Base-by-base conservation (phyloP, 2,113 vertebrate genomes). In the Sinocyclocheilus maitianheensis region DNA sequence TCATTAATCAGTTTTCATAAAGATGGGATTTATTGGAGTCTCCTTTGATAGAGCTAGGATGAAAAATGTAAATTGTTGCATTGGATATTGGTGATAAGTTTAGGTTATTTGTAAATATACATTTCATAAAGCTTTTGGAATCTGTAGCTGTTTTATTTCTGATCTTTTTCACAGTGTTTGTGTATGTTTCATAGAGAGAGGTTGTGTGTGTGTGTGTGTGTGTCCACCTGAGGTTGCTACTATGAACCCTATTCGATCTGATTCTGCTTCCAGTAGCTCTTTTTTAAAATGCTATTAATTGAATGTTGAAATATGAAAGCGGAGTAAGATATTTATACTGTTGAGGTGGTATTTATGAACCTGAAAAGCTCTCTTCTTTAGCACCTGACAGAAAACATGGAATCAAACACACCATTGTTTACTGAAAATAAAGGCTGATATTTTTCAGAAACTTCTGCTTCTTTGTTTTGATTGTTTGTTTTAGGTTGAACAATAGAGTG, bases 341-440 rank as follows among this genome's bases (percentile, higher is more conserved):
- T 91, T 89, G 88, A 91, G 88, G 88, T 91, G 91, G 87, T 93
- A 93, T 95, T 95, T 94, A 95, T 94, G 88, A 91, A 91, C 91
- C 77, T 86, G 53, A 79, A 67, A 83, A 82, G 80, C 78, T 90
- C 74, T 87, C 62, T 84, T 84, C 86, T 90, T 88, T 91, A 79
- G 83, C 86, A 87, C 90, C 89, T 88, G 87, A 87, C 77, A 93
- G 86, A 90, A 86, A 91, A 90, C 91, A 89, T 88, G 89, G 84
- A 92, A 91, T 93, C 87, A 91, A 84, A 89, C 89, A 91, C 87
- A 92, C 87, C 85, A 91, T 92, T 93, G 91, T 93, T 92, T 92
- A 93, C 92, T 90, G 90, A 85, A 89, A 95, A 95, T 95, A 95
- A 95, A 95, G 90, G 92, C 89, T 69, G 81, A 91, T 94, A 94